Conservation (phyloP, 2,888 invertebrate species). For the Sarcophaga variegata region DNA sequence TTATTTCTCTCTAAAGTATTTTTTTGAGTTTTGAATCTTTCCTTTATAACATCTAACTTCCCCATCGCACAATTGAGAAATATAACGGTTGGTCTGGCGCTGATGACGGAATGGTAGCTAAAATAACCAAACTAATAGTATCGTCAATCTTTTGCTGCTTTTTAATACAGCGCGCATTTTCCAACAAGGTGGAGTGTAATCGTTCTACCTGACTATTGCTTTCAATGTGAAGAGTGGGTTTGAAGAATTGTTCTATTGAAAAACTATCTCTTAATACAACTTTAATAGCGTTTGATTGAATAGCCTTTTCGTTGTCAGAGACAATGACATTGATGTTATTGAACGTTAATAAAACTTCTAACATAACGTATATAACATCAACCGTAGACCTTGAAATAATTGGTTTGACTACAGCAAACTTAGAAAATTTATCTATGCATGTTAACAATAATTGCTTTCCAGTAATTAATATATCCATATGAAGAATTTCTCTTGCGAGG, state of each 20-base stretch:
- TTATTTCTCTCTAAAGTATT: constrained; percentile 37
- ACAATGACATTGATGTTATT: constrained; percentile 43
- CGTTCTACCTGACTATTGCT: constrained; percentile 61
- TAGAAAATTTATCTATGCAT: constrained; percentile 57
- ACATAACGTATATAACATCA: constrained; percentile 33
- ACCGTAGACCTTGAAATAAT: constrained; percentile 43
- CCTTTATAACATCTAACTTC: constrained; percentile 32
- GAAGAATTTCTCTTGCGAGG: constrained; percentile 29
- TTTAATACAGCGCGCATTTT: constrained; percentile 58
- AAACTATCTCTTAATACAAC: constrained; percentile 26
- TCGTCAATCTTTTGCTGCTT: constrained; percentile 60
- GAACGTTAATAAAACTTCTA: constrained; percentile 46
- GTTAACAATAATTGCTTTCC: constrained; percentile 33
- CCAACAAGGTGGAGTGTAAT: constrained; percentile 56
- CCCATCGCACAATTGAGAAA: constrained; percentile 16
- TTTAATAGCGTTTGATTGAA: constrained; percentile 47
- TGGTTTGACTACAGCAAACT: constrained; percentile 17
- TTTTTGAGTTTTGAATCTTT: constrained; percentile 32
- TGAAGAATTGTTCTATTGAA: constrained; percentile 32
- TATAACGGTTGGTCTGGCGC: constrained; percentile 43
- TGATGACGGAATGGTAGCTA: constrained; percentile 56
- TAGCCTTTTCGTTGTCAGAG: constrained; percentile 55
- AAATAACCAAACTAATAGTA: constrained; percentile 55
- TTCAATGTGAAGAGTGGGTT: constrained; percentile 47
- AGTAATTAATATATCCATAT: constrained; percentile 46